Evolutionary conservation across 2,888 invertebrate species (phyloP), one percentile per base, ranked within the genome.

Genomic region (Eumacrocentrus americanus): DNA sequence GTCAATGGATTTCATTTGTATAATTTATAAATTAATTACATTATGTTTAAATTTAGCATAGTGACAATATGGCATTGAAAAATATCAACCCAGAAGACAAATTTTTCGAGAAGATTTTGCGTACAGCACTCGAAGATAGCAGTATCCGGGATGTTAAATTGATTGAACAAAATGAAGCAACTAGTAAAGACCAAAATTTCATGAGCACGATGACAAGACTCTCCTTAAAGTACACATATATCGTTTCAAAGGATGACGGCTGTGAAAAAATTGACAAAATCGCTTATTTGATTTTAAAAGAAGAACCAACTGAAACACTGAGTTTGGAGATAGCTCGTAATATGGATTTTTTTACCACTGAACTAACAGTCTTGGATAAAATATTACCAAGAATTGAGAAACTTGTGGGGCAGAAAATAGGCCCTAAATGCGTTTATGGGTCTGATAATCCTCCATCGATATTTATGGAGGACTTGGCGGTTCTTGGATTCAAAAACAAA

Each of bases 381-480:
- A 55, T 71, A 9, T 34, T 73, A 7, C 70, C 70, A 1, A 57
- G 35, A 12, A 63, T 68, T 5, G 65, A 69, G 29, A 40, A 61
- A 3, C n/a, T 67, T 0, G 18, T 70, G 2, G 38, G 44, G 0
- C 34, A 20, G 18, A 62, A 59, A 16, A 29, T 72, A 1, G 65
- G 66, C 0, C 71, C 73, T 1, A 60, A 55, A 44, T 58, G 64
- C 7, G 23, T 29, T 20, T 48, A 54, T 23, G 25, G 11, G 0
- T 61, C 20, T 1, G 14, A 53, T 2, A 25, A 63, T 12, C 57
- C 60, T 0, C 16, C 12, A 0, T 38, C 58, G 3, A 46, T 74
- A 1, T 22, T 73, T 2, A 67, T 74, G 67, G 70, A 74, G 20
- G 70, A 74, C 52, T 52, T 74, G 1, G 0, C 23, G 0, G 38